phyloP scores from a whole-genome alignment of 2,113 vertebrate species.

The Colius striatus region DNA sequence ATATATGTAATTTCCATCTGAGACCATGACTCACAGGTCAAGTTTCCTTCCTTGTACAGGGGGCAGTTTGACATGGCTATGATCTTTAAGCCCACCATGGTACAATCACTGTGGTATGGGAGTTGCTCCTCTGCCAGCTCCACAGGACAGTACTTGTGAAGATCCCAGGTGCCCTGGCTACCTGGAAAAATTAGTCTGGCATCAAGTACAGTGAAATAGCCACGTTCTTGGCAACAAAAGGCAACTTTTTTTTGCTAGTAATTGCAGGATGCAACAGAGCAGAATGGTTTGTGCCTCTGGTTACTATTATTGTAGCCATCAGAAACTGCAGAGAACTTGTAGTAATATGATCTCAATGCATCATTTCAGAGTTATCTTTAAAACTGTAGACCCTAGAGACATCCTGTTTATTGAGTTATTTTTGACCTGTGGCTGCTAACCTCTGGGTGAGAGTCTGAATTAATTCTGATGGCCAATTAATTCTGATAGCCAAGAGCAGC shows the following conservation, averaged over 20 bases:
- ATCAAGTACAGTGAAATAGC: neutral
- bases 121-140: neutral
- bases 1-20: neutral
- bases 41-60: accelerated
- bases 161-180: neutral
- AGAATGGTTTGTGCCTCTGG: neutral
- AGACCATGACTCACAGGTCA: neutral
- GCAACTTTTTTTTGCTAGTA: neutral
- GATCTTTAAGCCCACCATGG: neutral
- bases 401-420: neutral
- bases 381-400: neutral
- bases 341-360: accelerated
- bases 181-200: neutral
- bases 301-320: neutral
- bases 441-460: neutral
- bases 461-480: neutral
- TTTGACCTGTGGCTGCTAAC: neutral
- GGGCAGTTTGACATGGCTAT: neutral
- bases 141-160: accelerated
- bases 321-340: neutral
- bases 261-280: neutral
- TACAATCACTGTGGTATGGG: accelerated
- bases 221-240: neutral
- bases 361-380: neutral
- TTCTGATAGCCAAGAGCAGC: neutral